These are phyloP conservation scores for Glomeris maerens DNA, from an alignment of 1,140 invertebrate genomes.

Conservation along the genomic window DNA sequence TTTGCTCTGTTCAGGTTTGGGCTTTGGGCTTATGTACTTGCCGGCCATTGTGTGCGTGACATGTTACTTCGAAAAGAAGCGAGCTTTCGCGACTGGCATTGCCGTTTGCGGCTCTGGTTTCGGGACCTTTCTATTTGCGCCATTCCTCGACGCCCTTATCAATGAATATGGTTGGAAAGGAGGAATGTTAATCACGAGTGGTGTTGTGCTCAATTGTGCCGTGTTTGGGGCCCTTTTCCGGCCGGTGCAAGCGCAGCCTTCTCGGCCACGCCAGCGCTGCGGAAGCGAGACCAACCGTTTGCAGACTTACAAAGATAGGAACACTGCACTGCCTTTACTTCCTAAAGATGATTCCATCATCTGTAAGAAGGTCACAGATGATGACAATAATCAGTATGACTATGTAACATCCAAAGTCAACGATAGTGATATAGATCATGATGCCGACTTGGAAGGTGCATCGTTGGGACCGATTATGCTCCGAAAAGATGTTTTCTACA, in stretches of 20 bases:
- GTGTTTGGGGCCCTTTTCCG: constrained; percentile 70
- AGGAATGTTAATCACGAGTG: constrained; percentile 63
- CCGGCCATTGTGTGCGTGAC: constrained; percentile 90
- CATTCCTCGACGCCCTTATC: constrained; percentile 30
- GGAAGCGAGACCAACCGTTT: no score
- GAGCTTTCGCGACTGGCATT: constrained; percentile 82
- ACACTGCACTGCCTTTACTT: no score
- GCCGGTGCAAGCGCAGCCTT: constrained; percentile 35
- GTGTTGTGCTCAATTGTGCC: constrained; percentile 62
- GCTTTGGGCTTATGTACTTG: constrained; percentile 85
- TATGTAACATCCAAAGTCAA: no score
- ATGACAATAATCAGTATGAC: no score
- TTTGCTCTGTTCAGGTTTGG: constrained; percentile 48
- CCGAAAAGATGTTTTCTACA: constrained; percentile 72
- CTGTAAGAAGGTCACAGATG: no score
- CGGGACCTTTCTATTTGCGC: constrained; percentile 32
- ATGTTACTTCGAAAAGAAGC: constrained; percentile 79
- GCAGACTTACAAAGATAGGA: no score
- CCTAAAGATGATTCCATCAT: no score
- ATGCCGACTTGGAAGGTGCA: no score
- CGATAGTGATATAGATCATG: no score
- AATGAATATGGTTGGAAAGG: constrained; percentile 34
- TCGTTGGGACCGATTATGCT: constrained; percentile 61
- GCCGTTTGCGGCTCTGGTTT: constrained; percentile 87
- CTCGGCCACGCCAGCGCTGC: no score